These are phyloP conservation scores for Chaetodon auriga DNA, from an alignment of 2,113 vertebrate species.

Conservation along the genomic window DNA sequence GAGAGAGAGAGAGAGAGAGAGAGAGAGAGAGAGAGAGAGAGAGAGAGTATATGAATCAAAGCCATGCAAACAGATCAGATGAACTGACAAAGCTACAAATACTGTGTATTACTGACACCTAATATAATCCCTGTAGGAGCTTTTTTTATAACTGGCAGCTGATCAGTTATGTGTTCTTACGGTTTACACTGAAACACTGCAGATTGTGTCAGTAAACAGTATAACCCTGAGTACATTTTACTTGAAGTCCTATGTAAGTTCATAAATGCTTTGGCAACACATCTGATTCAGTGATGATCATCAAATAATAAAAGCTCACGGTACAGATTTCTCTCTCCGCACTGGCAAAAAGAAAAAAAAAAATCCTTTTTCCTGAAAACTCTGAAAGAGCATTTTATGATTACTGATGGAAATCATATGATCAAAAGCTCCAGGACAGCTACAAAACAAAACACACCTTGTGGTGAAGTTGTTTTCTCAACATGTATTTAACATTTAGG, in stretches of 20 bases:
- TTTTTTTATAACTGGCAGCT: not conserved
- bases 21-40: conserved; percentile 46
- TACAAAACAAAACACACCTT: not conserved
- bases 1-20: not conserved
- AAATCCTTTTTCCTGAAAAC: not conserved
- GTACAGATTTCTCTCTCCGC: not conserved
- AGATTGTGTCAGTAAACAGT: not conserved
- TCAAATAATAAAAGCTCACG: not conserved
- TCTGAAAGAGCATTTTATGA: not conserved
- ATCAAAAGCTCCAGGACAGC: not conserved
- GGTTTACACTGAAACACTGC: not conserved
- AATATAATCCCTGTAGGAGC: not conserved
- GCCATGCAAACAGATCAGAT: too few relatives aligned
- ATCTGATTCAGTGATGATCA: not conserved
- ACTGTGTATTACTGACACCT: not conserved
- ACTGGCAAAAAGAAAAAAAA: not conserved
- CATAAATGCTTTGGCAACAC: not conserved
- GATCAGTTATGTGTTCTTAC: not conserved
- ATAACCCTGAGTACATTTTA: not conserved
- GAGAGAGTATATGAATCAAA: not conserved
- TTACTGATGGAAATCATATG: not conserved
- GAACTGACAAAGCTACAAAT: too few relatives aligned
- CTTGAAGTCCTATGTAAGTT: too few relatives aligned
- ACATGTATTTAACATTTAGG: not conserved
- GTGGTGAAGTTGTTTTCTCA: not conserved